Evolutionary conservation across 2,113 vertebrate species (phyloP), one percentile per base, ranked within the genome.

Genomic region (Anoplopoma fimbria): DNA sequence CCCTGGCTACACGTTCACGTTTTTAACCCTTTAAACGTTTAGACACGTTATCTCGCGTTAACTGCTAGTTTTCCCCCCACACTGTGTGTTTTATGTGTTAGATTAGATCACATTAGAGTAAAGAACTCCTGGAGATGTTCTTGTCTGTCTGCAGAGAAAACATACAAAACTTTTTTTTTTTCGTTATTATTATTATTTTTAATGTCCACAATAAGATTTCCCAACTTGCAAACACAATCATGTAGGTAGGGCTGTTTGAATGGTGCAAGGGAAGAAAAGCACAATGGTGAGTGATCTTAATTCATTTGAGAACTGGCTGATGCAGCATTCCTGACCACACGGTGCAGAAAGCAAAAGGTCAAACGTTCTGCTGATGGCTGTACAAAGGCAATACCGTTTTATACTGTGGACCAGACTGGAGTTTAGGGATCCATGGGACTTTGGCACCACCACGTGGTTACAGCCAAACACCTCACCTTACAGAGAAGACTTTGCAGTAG

Each of bases 1-100:
- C n/a, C n/a, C n/a, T n/a, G n/a, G n/a, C n/a, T n/a, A 77, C 49
- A 60, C 38, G 21, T 79, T 70, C 67, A 62, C 63, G 69, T 72
- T 4, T 71, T 91, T 92, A 92, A 92, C 90, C 89, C 88, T 85
- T 89, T 74, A 21, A 23, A 47, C 36, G 67, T 69, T 27, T 19
- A n/a, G 2, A 29, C 31, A 2, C 4, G 19, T 2, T 2, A 58
- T 58, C 27, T 21, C 40, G 23, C 27, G n/a, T 27, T 3, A 3
- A 23, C 0, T 51, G 9, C 1, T 21, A 10, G 29, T 8, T 68
- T 0, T 38, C 25, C 27, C 5, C 13, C n/a, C n/a, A n/a, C n/a
- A n/a, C n/a, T n/a, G n/a, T 21, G 23, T 29, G 31, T 34, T 68
- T 1, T 9, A 8, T 27, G 2, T 31, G 40, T 17, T 23, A 4